Percentiles rank a stretch among this genome's conserved stretches.
Conservation (phyloP, 2,797 vertebrate genomes). For the Gouania willdenowi region DNA sequence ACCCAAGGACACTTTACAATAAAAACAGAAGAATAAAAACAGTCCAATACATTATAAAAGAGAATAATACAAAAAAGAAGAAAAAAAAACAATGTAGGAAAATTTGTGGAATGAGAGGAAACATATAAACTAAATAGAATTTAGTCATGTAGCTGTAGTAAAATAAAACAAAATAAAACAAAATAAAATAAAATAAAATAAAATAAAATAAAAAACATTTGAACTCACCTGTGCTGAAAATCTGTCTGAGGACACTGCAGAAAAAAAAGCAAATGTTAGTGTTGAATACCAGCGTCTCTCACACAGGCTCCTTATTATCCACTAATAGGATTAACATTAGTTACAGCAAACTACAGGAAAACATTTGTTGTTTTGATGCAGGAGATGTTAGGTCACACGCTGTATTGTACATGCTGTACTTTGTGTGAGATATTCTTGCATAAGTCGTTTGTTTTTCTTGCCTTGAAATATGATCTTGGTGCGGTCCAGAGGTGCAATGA, state of each 20-base stretch:
- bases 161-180: neutral
- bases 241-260: slow-evolving; percentile 88
- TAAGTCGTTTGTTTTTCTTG: slow-evolving; percentile 32
- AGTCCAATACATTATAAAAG: too few species aligned
- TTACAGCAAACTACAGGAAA: slow-evolving; percentile 12
- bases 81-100: too few species aligned
- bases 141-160: too few species aligned
- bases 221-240: slow-evolving; percentile 94
- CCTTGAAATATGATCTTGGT: slow-evolving; percentile 99
- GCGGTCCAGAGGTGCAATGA: slow-evolving; percentile 92
- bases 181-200: neutral
- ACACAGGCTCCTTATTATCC: slow-evolving; percentile 35
- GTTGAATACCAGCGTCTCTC: slow-evolving; percentile 15
- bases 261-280: slow-evolving; percentile 32
- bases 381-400: neutral
- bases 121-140: too few species aligned
- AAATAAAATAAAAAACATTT: neutral
- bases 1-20: too few species aligned
- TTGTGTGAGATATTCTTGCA: neutral
- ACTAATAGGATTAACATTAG: slow-evolving; percentile 55
- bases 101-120: too few species aligned
- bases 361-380: neutral
- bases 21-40: too few species aligned
- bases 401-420: too few species aligned
- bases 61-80: too few species aligned